These are phyloP conservation scores for Pseudonaja textilis DNA, from an alignment of 2,113 vertebrate species.

Conservation along the genomic window DNA sequence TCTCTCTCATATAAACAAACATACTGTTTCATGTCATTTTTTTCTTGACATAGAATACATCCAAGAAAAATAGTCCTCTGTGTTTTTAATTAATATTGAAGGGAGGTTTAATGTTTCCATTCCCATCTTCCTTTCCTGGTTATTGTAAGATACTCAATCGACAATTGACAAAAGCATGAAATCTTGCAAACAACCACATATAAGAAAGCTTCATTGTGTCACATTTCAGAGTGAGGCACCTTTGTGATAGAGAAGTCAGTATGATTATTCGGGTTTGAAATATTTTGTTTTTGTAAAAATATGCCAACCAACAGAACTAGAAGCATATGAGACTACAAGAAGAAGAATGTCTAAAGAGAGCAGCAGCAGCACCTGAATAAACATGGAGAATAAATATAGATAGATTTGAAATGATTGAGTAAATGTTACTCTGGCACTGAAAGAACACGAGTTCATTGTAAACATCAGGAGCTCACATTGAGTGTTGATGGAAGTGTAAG, in stretches of 20 bases:
- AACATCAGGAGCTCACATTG: neutral
- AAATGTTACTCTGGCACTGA: neutral
- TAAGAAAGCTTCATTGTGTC: neutral
- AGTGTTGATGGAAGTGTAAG: neutral
- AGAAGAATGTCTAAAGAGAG: neutral
- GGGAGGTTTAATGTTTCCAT: neutral
- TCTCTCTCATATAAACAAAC: conserved; percentile 28
- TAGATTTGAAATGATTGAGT: neutral
- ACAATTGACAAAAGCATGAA: neutral
- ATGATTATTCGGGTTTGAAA: neutral
- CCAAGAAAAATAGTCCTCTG: neutral
- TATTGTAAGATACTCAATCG: neutral
- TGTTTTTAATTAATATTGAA: neutral
- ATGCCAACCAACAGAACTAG: neutral
- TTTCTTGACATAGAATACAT: conserved; percentile 7
- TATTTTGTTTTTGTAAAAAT: neutral
- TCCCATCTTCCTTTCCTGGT: neutral
- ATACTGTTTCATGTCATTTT: conserved; percentile 28
- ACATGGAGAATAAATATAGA: neutral
- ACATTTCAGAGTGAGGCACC: neutral
- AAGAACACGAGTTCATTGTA: neutral
- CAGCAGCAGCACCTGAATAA: neutral
- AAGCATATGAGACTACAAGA: neutral
- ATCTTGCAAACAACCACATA: neutral
- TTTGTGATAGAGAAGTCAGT: neutral